Percentiles rank a stretch among this genome's conserved stretches.
Conservation (phyloP, 2,797 vertebrate genomes). For the Sparus aurata region DNA sequence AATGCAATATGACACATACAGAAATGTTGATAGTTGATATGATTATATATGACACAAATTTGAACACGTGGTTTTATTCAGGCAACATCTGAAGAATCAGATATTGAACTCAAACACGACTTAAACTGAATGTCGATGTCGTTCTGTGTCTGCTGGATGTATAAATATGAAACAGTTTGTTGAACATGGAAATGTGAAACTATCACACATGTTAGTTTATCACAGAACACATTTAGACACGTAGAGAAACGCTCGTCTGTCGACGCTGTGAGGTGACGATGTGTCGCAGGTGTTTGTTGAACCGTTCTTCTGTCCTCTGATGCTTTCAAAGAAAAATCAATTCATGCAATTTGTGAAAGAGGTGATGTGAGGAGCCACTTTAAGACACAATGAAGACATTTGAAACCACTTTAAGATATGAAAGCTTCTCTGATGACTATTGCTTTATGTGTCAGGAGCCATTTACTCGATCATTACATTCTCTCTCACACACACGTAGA, state of each 20-base stretch:
- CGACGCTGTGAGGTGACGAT: background rate
- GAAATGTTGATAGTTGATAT: no score
- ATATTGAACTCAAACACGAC: background rate
- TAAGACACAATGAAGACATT: background rate
- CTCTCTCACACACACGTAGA: background rate
- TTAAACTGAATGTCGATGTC: background rate
- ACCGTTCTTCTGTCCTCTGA: no score
- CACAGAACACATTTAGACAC: no score
- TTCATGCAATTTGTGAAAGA: background rate
- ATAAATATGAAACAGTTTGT: background rate
- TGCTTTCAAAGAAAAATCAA: background rate
- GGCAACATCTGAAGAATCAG: no score
- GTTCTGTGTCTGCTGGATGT: background rate
- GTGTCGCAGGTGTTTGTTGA: background rate
- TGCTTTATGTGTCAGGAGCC: background rate
- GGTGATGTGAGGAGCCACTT: background rate
- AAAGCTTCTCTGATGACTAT: conserved; percentile 1
- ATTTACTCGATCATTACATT: background rate
- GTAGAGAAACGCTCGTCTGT: no score
- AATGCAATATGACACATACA: no score
- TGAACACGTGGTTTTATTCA: no score
- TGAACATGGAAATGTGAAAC: no score
- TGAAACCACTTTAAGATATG: background rate
- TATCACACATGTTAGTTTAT: no score
- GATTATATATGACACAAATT: no score